Evolutionary conservation across 2,113 vertebrate species (phyloP), one percentile per base, ranked within the genome.

Genomic region (Ardeotis arabs): DNA sequence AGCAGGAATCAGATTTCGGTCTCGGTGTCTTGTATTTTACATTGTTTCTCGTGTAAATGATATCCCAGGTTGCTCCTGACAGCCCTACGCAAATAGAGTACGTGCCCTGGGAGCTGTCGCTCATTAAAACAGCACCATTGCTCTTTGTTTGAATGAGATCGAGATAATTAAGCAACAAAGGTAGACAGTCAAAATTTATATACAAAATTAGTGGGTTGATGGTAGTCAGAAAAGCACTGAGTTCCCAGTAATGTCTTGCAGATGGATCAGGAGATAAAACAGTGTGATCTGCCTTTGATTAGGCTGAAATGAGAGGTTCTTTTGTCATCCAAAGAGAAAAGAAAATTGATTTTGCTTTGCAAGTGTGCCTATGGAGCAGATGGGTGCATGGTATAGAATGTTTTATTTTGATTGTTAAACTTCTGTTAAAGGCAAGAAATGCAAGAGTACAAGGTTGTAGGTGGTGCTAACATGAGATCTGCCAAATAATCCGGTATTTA

Each of bases 401-500:
- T 62, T 94, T 92, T 73, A 45, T 90, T 92, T 94, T 79, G 70
- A 69, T 83, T 73, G 50, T 92, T 96, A 33, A 89, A 85, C 70
- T 94, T 87, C 60, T 82, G 74, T 55, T 89, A 62, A 77, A 64
- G 73, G 83, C 88, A 87, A 68, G 74, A 91, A 87, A 37, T 39
- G 35, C 76, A 79, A 69, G 69, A 77, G 86, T 93, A 70, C 74
- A 70, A 69, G 84, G 58, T 50, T 89, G 95, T 90, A 91, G 92
- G 87, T 96, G 94, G 81, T 83, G 77, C 72, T 45, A 89, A 49
- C 0, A 0, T 92, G 89, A 78, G 80, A 79, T 94, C 92, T 91
- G 92, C 92, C 89, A 92, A 91, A 93, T 95, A 91, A 95, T 83
- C 82, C 86, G 87, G 87, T 96, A 95, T 96, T 95, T 96, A 68